Base-by-base conservation (phyloP, 2,888 invertebrate species). In the Cheilosia vulpina region DNA sequence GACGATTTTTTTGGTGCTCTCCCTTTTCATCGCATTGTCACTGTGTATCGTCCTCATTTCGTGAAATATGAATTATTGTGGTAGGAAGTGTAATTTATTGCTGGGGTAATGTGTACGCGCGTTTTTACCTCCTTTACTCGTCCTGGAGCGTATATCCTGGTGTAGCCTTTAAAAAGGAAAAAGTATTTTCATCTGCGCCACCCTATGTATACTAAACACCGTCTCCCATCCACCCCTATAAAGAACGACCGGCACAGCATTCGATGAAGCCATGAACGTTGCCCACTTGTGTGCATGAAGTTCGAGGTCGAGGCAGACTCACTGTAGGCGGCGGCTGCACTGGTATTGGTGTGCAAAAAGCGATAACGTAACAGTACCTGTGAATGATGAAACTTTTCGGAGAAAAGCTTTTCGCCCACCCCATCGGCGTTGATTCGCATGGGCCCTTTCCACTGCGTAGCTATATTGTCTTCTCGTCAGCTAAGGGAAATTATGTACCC, bases 261-360 rank as follows among this genome's bases (percentile, higher is more conserved):
- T 83, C 68, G 79, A 73, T 83, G 83, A 83, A 72, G 83, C 83
- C 79, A 63, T 57, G 79, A 75, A 77, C 80, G 81, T 81, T 80
- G 76, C 80, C 85, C 85, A 85, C 81, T 85, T 85, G 81, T 85
- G 72, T 85, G 85, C 85, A 85, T 81, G 85, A 85, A 85, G 85
- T 85, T 85, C 85, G 80, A 85, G 85, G 85, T 81, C 85, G 85
- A 85, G 72, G 76, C 60, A 77, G 2, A 21, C 21, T 21, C 2
- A 21, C 76, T 71, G 62, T 43, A 52, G 21, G 43, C 21, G 53
- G 4, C 21, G 47, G 1, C 38, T 60, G 58, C n/a, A 50, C 7
- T 19, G 7, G 75, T 84, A 43, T 69, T 78, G 68, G 79, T 84
- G 58, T 71, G 66, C 57, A 65, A 79, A 71, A 69, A 63, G 55